Conservation (phyloP, 2,888 invertebrate species). For the Himalopsyche tibetana region DNA sequence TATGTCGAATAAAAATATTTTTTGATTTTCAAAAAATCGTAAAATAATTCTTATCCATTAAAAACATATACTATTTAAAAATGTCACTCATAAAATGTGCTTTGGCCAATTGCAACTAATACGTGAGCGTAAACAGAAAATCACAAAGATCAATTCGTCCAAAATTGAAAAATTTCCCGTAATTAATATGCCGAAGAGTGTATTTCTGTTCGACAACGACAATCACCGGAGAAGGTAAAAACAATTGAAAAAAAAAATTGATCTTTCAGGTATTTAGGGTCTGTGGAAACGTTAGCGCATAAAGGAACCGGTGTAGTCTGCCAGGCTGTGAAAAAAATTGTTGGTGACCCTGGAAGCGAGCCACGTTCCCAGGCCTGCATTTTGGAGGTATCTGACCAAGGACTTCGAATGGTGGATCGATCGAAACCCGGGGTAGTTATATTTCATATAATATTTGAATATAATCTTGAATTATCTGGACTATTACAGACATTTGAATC, state of each 20-base stretch:
- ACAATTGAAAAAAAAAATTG: background rate
- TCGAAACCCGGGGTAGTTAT: slow-evolving; percentile 83
- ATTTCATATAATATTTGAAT: background rate
- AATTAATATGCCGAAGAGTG: too few species aligned
- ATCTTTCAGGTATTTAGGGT: slow-evolving; percentile 86
- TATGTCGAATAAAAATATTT: too few species aligned
- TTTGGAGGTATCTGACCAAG: slow-evolving; percentile 96
- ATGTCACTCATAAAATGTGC: too few species aligned
- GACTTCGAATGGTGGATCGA: slow-evolving; percentile 95
- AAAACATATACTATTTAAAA: too few species aligned
- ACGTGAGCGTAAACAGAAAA: too few species aligned
- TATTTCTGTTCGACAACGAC: background rate
- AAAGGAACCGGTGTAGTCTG: slow-evolving; percentile 98
- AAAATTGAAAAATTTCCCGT: too few species aligned
- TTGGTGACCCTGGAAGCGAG: slow-evolving; percentile 81
- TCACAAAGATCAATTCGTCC: too few species aligned
- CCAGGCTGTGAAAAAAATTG: slow-evolving; percentile 92
- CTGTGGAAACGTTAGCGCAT: slow-evolving; percentile 96
- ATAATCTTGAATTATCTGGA: too few species aligned
- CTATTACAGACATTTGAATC: too few species aligned
- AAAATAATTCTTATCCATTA: too few species aligned
- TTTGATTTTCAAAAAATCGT: too few species aligned
- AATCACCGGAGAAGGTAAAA: background rate
- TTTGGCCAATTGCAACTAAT: too few species aligned
- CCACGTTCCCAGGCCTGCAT: slow-evolving; percentile 90